Evolutionary conservation across 2,888 invertebrate species (phyloP), one percentile per base, ranked within the genome.

Genomic region (Cataglyphis livida): DNA sequence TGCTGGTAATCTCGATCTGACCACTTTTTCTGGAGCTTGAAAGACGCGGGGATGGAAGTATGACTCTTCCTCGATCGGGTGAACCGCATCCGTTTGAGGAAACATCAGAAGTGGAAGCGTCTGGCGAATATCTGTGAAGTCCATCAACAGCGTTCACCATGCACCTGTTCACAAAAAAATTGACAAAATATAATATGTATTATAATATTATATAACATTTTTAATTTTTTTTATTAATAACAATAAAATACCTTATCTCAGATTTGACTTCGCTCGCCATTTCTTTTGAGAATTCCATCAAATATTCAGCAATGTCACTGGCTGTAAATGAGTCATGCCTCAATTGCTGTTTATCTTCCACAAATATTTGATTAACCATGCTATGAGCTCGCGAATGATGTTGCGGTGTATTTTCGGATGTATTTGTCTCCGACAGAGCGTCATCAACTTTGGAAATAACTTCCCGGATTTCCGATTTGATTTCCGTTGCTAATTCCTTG

Each of bases 361-460:
- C 66, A 10, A 82, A 85, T 0, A 61, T 28, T 32, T 84, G 89
- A 21, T 84, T 73, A 41, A 85, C 79, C n/a, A 68, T 75, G 44
- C 75, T 85, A 0, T 90, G 87, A 18, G 83, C 84, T 0, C 91
- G 89, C 4, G 92, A 89, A 21, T 93, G 92, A 88, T 94, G 94
- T 65, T 94, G 94, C 6, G 93, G 92, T 7, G 93, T 92, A 35
- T 95, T 95, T 89, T 96, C 96, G 7, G 96, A 92, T 0, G 95
- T 95, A 91, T 96, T 97, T 0, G 96, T 96, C 92, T 97, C 97
- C 85, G 97, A 97, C 48, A 97, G 94, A 68, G 97, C 97, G 92
- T 97, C 97, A 89, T 98, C 97, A 0, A 98, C 97, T 94, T 96
- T 96, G 1, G 97, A 97, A 89, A 97, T 97, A 0, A 98, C 97